Base-by-base conservation (phyloP, 23 tunicate species). In the Styela clava region DNA sequence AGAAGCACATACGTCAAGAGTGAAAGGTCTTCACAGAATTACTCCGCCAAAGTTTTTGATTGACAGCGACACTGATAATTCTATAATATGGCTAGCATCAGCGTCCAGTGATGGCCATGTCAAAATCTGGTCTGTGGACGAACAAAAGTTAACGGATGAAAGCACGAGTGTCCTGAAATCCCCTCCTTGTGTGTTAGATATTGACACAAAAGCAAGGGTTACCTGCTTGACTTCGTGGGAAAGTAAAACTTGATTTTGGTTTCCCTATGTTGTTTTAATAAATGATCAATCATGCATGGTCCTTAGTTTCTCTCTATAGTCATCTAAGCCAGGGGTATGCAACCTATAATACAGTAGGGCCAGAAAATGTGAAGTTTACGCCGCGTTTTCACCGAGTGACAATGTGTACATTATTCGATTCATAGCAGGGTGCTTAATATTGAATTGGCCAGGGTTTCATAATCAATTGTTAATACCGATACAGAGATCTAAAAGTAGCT, bases 191-290 rank as follows among this genome's bases (percentile, higher is more conserved):
- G 23, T 91, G 1, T 72, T 86, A 35, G 80, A 82, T 24, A 91
- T 91, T 52, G 74, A 83, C 19, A 81, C 97, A 21, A 56, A 74
- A 23, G 88, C 97, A 3, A 73, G 97, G 35, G 67, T 91, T 2
- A 91, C 97, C 1, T 86, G 97, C 69, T 82, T 91, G 2, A 83
- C 97, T 7, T 82, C 82, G 67, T 91, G 97, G 97, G 23, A 2
- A 24, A 27, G 52, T 33, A 34, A 73, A 35, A 1, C 78, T 31
- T 73, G 62, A 73, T 22, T 67, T n/a, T n/a, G n/a, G 64, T 61
- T 61, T 61, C n/a, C n/a, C n/a, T 22, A 61, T 61, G 23, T 61
- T 23, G n/a, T 21, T 61, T 61, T 61, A n/a, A n/a, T n/a, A n/a
- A n/a, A n/a, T n/a, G n/a, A n/a, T n/a, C n/a, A n/a, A n/a, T n/a